phyloP scores from a whole-genome alignment of 2,113 vertebrate species.

The Engraulis encrasicolus region DNA sequence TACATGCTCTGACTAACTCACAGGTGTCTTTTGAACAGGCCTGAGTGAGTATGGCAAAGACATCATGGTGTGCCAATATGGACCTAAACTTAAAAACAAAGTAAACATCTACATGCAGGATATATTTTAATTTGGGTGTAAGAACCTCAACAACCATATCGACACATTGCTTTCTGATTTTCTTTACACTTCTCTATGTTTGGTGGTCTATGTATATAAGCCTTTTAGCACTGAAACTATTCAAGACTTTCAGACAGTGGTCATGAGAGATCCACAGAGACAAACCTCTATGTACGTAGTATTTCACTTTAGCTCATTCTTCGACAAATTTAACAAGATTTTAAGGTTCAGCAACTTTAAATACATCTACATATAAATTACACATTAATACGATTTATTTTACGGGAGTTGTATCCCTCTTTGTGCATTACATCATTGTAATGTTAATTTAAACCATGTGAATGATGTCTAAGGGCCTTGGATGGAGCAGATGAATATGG shows the following conservation, averaged over 20 bases:
- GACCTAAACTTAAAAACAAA: background rate
- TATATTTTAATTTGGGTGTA: background rate
- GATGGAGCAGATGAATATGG: conserved; percentile 6
- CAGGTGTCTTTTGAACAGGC: background rate
- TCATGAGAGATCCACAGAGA: background rate
- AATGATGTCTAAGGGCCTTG: background rate
- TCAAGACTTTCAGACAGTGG: too few relatives aligned
- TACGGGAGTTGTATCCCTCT: background rate
- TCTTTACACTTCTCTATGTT: background rate
- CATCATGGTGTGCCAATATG: too few relatives aligned
- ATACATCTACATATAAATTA: conserved; percentile 22
- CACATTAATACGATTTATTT: conserved; percentile 21
- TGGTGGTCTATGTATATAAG: background rate
- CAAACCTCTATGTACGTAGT: background rate
- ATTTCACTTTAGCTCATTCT: background rate
- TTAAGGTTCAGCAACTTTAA: conserved; percentile 12
- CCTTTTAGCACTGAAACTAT: too few relatives aligned
- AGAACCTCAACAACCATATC: background rate
- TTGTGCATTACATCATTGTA: conserved; percentile 16
- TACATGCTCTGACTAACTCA: background rate
- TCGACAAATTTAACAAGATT: background rate
- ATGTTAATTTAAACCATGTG: conserved; percentile 19
- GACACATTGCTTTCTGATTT: background rate
- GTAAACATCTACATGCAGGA: background rate
- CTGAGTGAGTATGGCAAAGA: background rate